Conservation (phyloP, 2,888 invertebrate genomes). For the Chrysolina americana region DNA sequence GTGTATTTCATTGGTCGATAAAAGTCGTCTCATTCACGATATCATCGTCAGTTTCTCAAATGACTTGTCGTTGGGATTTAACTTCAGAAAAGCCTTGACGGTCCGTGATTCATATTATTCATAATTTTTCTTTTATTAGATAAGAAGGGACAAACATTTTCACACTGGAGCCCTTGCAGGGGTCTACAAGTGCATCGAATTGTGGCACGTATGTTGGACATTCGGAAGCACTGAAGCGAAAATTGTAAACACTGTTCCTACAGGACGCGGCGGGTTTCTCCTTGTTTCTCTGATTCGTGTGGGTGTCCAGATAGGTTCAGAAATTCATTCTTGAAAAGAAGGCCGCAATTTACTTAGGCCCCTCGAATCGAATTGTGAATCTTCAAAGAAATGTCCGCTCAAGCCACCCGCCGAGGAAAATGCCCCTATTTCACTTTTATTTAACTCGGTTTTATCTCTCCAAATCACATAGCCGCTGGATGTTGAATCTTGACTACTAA, state of each 20-base stretch:
- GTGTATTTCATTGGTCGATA: too few relatives aligned
- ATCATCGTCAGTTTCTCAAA: too few relatives aligned
- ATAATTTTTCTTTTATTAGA: too few relatives aligned
- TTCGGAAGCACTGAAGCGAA: slow-evolving; percentile 57
- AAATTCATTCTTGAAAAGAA: slow-evolving; percentile 53
- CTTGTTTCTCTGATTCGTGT: slow-evolving; percentile 32
- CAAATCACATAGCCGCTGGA: slow-evolving; percentile 62
- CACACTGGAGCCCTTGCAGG: neutral
- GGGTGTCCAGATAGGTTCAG: slow-evolving; percentile 28
- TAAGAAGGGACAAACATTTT: too few relatives aligned
- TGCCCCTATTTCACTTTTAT: slow-evolving; percentile 68
- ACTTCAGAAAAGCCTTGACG: too few relatives aligned
- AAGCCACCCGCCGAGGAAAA: slow-evolving; percentile 57
- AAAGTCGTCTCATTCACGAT: too few relatives aligned
- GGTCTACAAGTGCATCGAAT: slow-evolving; percentile 32
- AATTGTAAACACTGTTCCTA: slow-evolving; percentile 60
- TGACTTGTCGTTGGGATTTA: too few relatives aligned
- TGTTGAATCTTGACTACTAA: slow-evolving; percentile 62
- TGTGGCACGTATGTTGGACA: slow-evolving; percentile 44
- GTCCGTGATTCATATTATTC: too few relatives aligned
- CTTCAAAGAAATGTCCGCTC: slow-evolving; percentile 65
- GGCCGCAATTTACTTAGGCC: slow-evolving; percentile 70
- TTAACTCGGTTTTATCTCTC: slow-evolving; percentile 67
- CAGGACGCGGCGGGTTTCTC: slow-evolving; percentile 26
- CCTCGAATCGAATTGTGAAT: slow-evolving; percentile 67